Evolutionary conservation across 2,797 vertebrate species (phyloP).

Genomic region (Octomys mimax): DNA sequence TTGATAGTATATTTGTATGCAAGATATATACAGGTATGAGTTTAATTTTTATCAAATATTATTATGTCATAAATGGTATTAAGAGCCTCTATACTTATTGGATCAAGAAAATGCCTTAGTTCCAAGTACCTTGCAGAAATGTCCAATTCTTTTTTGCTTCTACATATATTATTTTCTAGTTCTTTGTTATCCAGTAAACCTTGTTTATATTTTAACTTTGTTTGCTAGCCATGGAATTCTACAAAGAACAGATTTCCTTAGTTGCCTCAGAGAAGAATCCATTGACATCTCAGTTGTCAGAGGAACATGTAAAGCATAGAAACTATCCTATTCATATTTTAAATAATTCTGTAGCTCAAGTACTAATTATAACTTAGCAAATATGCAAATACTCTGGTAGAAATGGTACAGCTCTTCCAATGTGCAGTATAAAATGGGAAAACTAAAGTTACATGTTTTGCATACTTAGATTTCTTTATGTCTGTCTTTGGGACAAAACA

Average conservation of each 20-base stretch:
- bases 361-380: slow-evolving; percentile 6
- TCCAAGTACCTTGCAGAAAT: slow-evolving; percentile 25
- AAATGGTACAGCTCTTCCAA: background rate
- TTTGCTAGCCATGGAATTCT: slow-evolving; percentile 5
- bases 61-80: slow-evolving; percentile 17
- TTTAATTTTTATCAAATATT: background rate
- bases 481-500: slow-evolving; percentile 7
- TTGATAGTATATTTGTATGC: background rate
- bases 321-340: background rate
- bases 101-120: background rate
- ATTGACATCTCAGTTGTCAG: background rate
- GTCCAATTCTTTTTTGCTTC: background rate
- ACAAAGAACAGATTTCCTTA: background rate
- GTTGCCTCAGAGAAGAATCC: slow-evolving; percentile 17
- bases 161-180: background rate
- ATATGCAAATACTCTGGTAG: background rate
- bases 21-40: background rate
- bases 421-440: background rate
- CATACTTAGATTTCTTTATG: background rate
- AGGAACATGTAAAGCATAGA: background rate
- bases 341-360: background rate
- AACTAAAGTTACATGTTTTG: slow-evolving; percentile 2
- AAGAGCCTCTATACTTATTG: background rate
- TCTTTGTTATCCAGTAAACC: background rate
- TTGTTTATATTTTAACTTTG: background rate